A percentile compares a stretch with the other conserved stretches of the same genome.
phyloP scores from a whole-genome alignment of 1,140 invertebrate species.

The Paracyclopina nana region DNA sequence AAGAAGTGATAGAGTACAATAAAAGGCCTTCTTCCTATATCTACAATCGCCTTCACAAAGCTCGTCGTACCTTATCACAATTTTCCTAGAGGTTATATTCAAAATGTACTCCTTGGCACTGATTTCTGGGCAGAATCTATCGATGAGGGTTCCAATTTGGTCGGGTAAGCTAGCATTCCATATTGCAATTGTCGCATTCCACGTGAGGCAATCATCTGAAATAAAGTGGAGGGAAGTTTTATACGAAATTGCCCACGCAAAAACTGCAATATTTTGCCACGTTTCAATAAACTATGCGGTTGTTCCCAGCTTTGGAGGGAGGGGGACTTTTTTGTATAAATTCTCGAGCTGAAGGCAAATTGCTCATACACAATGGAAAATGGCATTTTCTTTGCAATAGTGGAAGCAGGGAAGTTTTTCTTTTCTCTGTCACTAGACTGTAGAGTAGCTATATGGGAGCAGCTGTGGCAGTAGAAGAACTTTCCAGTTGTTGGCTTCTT shows the following conservation, averaged over 20 bases:
- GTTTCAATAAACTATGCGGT: too few relatives aligned
- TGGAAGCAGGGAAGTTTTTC: too few relatives aligned
- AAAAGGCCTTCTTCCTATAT: neutral
- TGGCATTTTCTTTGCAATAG: too few relatives aligned
- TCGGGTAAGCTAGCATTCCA: neutral
- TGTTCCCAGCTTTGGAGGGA: too few relatives aligned
- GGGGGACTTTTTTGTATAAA: too few relatives aligned
- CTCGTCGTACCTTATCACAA: neutral
- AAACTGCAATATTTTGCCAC: neutral
- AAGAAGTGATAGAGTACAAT: neutral
- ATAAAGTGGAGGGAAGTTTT: neutral
- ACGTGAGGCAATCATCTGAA: neutral
- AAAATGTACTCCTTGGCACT: neutral
- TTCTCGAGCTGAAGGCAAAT: too few relatives aligned
- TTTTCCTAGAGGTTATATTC: neutral
- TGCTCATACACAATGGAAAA: too few relatives aligned
- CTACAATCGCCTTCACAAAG: neutral
- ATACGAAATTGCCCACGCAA: too few relatives aligned
- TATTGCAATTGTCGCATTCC: neutral
- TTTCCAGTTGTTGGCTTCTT: too few relatives aligned
- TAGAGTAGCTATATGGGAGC: too few relatives aligned
- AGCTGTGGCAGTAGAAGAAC: too few relatives aligned
- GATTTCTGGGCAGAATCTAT: constrained; percentile 1
- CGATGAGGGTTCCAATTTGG: neutral
- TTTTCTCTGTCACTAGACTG: too few relatives aligned